These are phyloP conservation scores for Geotria australis DNA, from an alignment of 2,797 vertebrate species.

Conservation along the genomic window DNA sequence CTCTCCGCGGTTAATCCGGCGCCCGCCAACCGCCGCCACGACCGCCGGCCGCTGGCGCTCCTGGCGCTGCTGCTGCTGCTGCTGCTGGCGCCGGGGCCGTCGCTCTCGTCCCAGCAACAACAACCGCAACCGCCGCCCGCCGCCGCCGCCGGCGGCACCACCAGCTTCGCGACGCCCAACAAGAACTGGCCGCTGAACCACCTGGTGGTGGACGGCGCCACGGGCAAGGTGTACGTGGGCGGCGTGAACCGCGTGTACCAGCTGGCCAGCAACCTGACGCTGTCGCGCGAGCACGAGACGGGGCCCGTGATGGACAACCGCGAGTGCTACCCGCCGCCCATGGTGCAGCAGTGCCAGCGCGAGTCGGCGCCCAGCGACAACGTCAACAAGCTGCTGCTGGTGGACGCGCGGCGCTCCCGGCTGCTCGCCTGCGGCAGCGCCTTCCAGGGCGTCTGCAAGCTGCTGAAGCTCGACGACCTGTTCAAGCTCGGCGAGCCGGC, in stretches of 20 bases:
- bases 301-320: constrained; percentile 88
- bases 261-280: constrained; percentile 45
- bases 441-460: constrained; percentile 91
- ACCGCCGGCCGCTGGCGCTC: no score
- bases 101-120: no score
- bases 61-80: no score
- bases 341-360: constrained; percentile 82
- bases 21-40: no score
- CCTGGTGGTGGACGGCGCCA: constrained; percentile 63
- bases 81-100: no score
- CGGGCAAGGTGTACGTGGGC: constrained; percentile 74
- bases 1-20: no score
- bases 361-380: constrained; percentile 63
- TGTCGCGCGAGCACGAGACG: constrained; percentile 59
- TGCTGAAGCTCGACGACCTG: constrained; percentile 73
- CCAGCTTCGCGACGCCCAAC: constrained; percentile 37
- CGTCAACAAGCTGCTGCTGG: constrained; percentile 90
- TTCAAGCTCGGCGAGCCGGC: constrained; percentile 91
- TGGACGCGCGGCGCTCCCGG: constrained; percentile 81
- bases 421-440: constrained; percentile 80
- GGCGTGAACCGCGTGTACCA: constrained; percentile 93
- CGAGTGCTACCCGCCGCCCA: constrained; percentile 81
- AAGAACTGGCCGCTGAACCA: constrained; percentile 69
- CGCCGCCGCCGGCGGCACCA: neutral
- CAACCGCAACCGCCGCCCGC: no score